These are phyloP conservation scores for Brachionichthys hirsutus DNA, from an alignment of 2,113 vertebrate species.

Conservation along the genomic window DNA sequence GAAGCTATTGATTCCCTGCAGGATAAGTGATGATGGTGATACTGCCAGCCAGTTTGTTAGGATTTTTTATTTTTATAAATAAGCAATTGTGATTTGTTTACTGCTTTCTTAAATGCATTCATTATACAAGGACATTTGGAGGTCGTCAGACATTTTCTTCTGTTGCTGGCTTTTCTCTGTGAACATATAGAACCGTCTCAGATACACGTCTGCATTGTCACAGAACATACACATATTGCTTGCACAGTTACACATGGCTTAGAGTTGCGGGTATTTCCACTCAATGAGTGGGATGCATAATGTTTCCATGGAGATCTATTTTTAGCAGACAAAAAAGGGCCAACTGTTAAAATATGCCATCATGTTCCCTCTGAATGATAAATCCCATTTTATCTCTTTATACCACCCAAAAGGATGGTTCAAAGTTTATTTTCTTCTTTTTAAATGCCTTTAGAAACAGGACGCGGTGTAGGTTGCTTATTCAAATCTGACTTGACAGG, in stretches of 20 bases:
- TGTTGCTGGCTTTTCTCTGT: neutral
- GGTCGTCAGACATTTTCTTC: constrained; percentile 37
- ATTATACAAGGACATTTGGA: constrained; percentile 61
- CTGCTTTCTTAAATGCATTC: neutral
- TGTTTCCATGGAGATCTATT: constrained; percentile 84
- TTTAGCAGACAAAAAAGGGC: constrained; percentile 69
- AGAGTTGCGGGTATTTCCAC: constrained; percentile 64
- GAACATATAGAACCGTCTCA: neutral
- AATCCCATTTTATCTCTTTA: constrained; percentile 28
- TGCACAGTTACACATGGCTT: constrained; percentile 29
- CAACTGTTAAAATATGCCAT: constrained; percentile 78
- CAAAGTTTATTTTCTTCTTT: constrained; percentile 1
- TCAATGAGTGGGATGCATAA: constrained; percentile 75
- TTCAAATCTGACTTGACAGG: constrained; percentile 30
- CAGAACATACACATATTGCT: constrained; percentile 13
- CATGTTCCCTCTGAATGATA: constrained; percentile 49
- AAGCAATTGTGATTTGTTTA: neutral
- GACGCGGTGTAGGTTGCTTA: constrained; percentile 10
- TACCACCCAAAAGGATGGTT: constrained; percentile 10
- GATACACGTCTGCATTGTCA: neutral
- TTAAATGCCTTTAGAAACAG: constrained; percentile 18
- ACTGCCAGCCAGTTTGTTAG: neutral
- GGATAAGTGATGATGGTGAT: constrained; percentile 21
- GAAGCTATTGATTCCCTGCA: constrained; percentile 48
- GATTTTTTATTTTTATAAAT: neutral